Conservation (phyloP, 2,113 vertebrate species). For the Tonatia bakeri region DNA sequence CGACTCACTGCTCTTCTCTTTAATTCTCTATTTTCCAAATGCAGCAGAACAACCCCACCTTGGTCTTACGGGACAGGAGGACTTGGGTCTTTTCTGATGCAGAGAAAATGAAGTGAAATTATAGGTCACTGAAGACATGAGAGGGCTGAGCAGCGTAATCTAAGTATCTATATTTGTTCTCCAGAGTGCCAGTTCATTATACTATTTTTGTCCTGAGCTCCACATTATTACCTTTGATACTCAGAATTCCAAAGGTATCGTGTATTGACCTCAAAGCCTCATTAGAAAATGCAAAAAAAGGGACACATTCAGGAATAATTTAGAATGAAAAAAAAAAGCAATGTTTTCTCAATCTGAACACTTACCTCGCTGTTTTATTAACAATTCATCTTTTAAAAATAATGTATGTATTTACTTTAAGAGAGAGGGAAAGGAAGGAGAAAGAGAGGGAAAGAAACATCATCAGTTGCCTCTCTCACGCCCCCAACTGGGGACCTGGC, state of each 20-base stretch:
- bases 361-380: neutral
- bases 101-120: conserved; percentile 33
- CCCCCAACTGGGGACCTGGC: too few species aligned
- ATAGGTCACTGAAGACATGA: neutral
- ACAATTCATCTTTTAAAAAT: neutral
- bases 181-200: neutral
- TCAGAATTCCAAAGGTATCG: conserved; percentile 1
- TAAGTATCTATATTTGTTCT: neutral
- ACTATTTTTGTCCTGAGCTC: conserved; percentile 37
- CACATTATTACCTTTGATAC: conserved; percentile 25
- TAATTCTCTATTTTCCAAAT: neutral
- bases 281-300: neutral
- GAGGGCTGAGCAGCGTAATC: neutral
- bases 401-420: too few species aligned
- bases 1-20: neutral
- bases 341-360: neutral
- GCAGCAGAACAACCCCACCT: neutral
- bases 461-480: too few species aligned
- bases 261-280: conserved; percentile 7
- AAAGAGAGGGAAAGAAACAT: too few species aligned
- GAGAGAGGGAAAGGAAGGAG: too few species aligned
- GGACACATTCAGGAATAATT: neutral
- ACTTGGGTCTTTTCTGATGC: neutral
- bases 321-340: neutral
- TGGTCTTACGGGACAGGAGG: neutral